Base-by-base conservation (phyloP, 2,888 invertebrate genomes). In the Xestia rhomboidea region DNA sequence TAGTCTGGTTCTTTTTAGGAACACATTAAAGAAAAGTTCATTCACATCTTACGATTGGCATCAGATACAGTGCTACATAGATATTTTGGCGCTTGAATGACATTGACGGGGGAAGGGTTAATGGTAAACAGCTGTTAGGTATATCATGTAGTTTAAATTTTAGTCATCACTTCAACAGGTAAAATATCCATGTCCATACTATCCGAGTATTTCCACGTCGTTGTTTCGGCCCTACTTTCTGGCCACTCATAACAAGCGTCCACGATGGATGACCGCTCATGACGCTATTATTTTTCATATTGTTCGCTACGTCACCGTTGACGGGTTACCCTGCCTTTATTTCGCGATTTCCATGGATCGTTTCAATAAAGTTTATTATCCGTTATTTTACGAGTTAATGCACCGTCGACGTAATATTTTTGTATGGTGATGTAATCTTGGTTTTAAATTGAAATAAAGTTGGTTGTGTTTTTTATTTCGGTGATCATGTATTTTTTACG, bases 211-310 rank as follows among this genome's bases (percentile, higher is more conserved):
- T 30, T 46, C 11, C 30, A 70, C 7, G 57, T 38, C 2, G 21
- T 62, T 21, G 21, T 62, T 21, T 5, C 4, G 44, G 10, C 15
- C 6, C 24, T 78, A 77, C 81, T 84, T 84, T 87, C 51, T 86
- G 77, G 34, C 34, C 76, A 68, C 81, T 79, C 71, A 84, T 90
- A 90, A 90, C 84, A 88, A 88, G 88, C 88, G 81, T 80, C 82
- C 80, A 41, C 60, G 83, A 91, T 88, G 87, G 89, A 91, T 89
- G 85, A 81, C 82, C 64, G 41, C 84, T 88, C 84, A 87, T 86
- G 76, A 81, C 86, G 81, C 79, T 89, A 89, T 90, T 90, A 90
- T 90, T 91, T 89, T 88, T 87, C 86, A 89, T 89, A 89, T 87
- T 88, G 84, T 89, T 85, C 83, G 74, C 30, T 68, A 62, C 82